Base-by-base conservation (phyloP, 1,140 invertebrate genomes). In the Danaus plexippus region DNA sequence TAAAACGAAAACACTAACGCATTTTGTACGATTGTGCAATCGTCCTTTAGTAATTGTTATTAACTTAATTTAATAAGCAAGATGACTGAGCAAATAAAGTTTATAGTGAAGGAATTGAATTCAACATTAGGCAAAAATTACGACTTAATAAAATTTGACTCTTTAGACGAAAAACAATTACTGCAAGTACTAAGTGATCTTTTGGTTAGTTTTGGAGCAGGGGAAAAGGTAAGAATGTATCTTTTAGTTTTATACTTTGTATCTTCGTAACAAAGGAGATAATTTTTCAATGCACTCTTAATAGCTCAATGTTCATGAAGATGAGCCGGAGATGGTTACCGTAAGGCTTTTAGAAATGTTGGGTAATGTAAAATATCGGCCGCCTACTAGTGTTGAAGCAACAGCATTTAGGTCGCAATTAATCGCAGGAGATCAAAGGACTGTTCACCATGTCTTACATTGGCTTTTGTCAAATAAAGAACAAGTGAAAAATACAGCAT, bases 91-190 rank as follows among this genome's bases (percentile, higher is more conserved):
- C 90, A 93, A 84, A 88, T 95, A 57, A 95, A 95, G 77, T 94
- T 90, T 76, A 94, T 96, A 56, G 90, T 96, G 41, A 89, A 89
- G 57, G 92, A 94, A 81, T 73, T 96, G 59, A 95, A 94, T 77
- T 91, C 93, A 70, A 85, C 90, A 47, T 90, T 95, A 65, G 91
- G 90, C 52, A 93, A 92, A 69, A 94, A 92, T 68, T 95, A 93
- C 64, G 96, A 95, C 70, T 81, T 96, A 51, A 95, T 96, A 66
- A 93, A 92, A 58, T 96, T 96, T 85, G 95, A 96, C 87, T 90
- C 92, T n/a, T 79, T 96, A 46, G 90, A 90, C 57, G 89, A 92
- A 22, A 91, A 93, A 52, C 91, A 94, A 68, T 80, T 96, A 47
- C 74, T 96, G 48, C 94, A 96, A 87, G 88, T 93, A 71, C 69